These are phyloP conservation scores for Spea multiplicata DNA, from an alignment of 2,113 vertebrate genomes.

Conservation along the genomic window DNA sequence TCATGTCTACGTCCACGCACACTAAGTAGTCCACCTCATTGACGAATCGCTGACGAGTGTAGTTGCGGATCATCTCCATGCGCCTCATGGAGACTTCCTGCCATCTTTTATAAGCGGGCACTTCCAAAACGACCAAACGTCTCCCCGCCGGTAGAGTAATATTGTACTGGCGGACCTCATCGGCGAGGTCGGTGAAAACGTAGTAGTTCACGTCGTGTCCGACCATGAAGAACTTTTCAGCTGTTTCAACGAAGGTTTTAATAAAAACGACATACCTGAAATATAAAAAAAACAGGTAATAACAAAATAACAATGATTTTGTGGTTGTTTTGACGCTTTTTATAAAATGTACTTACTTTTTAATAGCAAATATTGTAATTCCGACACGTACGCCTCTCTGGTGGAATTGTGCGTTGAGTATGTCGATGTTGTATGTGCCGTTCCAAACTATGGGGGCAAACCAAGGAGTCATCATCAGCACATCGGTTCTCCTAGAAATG, in stretches of 20 bases:
- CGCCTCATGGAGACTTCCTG: slow-evolving; percentile 60
- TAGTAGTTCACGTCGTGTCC: slow-evolving; percentile 63
- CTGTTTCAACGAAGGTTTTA: slow-evolving; percentile 58
- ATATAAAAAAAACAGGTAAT: not conserved
- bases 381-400: slow-evolving; percentile 25
- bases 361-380: slow-evolving; percentile 44
- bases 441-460: slow-evolving; percentile 45
- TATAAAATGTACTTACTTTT: slow-evolving; percentile 34
- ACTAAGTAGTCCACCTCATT: slow-evolving; percentile 52
- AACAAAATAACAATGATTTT: too few relatives aligned
- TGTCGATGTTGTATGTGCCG: slow-evolving; percentile 34
- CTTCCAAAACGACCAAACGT: slow-evolving; percentile 20
- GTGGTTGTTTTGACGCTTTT: not conserved
- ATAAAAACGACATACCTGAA: slow-evolving; percentile 55
- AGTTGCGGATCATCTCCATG: slow-evolving; percentile 58
- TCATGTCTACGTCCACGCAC: slow-evolving; percentile 62
- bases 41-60: slow-evolving; percentile 38
- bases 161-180: not conserved
- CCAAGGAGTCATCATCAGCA: slow-evolving; percentile 31
- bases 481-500: slow-evolving; percentile 38
- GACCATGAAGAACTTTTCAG: slow-evolving; percentile 64
- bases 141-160: slow-evolving; percentile 14
- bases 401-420: slow-evolving; percentile 40
- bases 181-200: slow-evolving; percentile 52
- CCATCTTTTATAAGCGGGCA: slow-evolving; percentile 49